Percentiles rank a stretch among this genome's conserved stretches.
These are phyloP conservation scores for Campopleginae sp. DNA, from an alignment of 2,888 invertebrate species.

Conservation along the genomic window DNA sequence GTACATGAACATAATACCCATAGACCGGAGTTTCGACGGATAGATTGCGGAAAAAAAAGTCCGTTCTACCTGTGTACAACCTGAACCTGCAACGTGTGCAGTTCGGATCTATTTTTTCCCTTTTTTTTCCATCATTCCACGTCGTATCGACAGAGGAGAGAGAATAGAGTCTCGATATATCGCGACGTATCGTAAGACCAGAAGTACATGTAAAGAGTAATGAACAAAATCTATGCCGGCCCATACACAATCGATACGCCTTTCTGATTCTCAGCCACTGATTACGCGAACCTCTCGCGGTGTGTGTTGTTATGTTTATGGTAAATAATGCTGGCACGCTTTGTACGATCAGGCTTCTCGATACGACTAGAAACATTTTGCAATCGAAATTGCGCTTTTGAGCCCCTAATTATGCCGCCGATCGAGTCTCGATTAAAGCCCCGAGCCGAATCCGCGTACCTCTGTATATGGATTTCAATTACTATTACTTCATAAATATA, in stretches of 20 bases:
- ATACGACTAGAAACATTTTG: conserved; percentile 28
- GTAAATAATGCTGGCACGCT: conserved; percentile 4
- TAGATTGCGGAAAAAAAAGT: conserved; percentile 44
- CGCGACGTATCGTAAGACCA: conserved; percentile 27
- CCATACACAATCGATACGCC: conserved; percentile 5
- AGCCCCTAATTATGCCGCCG: conserved; percentile 33
- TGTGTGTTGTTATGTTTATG: neutral
- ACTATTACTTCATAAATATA: neutral
- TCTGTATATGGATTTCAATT: neutral
- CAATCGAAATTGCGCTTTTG: conserved; percentile 30
- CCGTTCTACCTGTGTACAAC: conserved; percentile 35
- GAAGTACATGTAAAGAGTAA: neutral
- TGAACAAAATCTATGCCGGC: neutral
- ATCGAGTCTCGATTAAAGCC: conserved; percentile 28
- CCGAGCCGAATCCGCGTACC: neutral
- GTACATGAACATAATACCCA: conserved; percentile 14
- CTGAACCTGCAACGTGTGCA: conserved; percentile 22
- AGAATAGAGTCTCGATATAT: conserved; percentile 4
- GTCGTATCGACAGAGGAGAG: neutral
- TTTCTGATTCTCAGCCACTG: neutral
- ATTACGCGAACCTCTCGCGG: neutral
- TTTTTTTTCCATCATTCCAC: neutral
- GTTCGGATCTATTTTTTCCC: conserved; percentile 9
- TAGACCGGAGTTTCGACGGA: conserved; percentile 17
- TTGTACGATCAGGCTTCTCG: conserved; percentile 7